Evolutionary conservation across 2,888 invertebrate genomes (phyloP), one percentile per base, ranked within the genome.

Genomic region (Patella depressa): DNA sequence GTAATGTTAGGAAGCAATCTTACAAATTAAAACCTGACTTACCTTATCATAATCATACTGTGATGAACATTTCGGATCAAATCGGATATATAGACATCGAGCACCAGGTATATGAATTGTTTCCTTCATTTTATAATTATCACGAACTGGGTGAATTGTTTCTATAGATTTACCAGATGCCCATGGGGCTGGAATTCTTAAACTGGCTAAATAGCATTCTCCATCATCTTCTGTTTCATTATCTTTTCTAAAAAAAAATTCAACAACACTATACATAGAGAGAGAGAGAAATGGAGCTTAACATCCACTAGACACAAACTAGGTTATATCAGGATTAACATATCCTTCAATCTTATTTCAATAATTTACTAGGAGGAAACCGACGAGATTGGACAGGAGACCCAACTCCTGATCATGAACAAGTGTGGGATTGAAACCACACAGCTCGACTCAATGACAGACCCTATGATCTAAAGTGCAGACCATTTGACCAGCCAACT

Each of bases 21-120:
- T 11, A 54, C 5, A 19, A 57, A 59, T 74, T 65, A 14, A 75
- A 45, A 53, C n/a, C 9, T 15, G 45, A 76, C 72, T 76, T 76
- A 91, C 90, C 87, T 91, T 91, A 82, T 92, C 92, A 85, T 92
- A 91, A 81, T 92, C 92, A 84, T 91, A 91, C 83, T 92, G 91
- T 15, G 91, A 90, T n/a, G 92, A 90, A 82, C 90, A 90, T 45
- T 91, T 81, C 0, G 89, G 85, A 76, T 91, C 91, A 85, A 92
- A 91, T 57, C 91, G 86, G 15, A 91, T 85, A 76, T 89, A 91
- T 71, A 92, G 86, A 80, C 90, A 91, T 24, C 90, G 80, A 2
- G 91, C 91, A 53, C 91, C 91, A 2, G 91, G 91, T 75, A 92
- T 90, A 72, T 90, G 90, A 3, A 92, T 89, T 0, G 90, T 90